Percentiles rank a stretch among this genome's conserved stretches.
phyloP scores from a whole-genome alignment of 2,888 invertebrate species.

The Allacma fusca region DNA sequence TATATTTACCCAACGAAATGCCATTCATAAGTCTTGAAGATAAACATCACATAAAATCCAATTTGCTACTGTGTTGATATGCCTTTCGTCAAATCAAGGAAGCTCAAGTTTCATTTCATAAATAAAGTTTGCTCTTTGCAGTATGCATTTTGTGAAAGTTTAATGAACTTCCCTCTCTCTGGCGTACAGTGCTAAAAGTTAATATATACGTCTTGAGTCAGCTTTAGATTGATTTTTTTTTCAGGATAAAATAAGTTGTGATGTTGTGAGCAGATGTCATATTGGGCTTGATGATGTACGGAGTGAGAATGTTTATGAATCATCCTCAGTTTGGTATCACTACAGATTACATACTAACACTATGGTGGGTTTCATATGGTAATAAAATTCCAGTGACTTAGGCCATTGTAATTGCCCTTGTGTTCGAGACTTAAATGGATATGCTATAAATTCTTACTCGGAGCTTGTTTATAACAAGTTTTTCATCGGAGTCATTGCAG shows the following conservation, averaged over 20 bases:
- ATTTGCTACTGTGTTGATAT: neutral
- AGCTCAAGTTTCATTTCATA: neutral
- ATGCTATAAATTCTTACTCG: no score
- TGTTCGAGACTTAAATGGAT: no score
- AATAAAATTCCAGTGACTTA: no score
- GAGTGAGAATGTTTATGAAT: neutral
- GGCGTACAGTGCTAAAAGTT: neutral
- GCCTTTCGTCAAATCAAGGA: neutral
- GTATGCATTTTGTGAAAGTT: constrained; percentile 1
- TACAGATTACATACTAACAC: no score
- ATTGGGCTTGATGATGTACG: neutral
- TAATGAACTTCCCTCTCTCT: neutral
- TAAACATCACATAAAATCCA: neutral
- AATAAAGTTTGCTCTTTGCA: neutral
- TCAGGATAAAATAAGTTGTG: no score
- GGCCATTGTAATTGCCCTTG: no score
- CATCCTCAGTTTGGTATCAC: neutral
- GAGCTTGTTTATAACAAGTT: no score
- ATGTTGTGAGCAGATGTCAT: constrained; percentile 1
- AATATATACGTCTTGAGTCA: no score
- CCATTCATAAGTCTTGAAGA: neutral
- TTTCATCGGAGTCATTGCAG: no score
- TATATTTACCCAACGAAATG: neutral
- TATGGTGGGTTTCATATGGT: no score
- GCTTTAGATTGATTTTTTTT: no score